Evolutionary conservation across 2,113 vertebrate genomes (phyloP), one percentile per base, ranked within the genome.

Genomic region (Agapornis roseicollis): DNA sequence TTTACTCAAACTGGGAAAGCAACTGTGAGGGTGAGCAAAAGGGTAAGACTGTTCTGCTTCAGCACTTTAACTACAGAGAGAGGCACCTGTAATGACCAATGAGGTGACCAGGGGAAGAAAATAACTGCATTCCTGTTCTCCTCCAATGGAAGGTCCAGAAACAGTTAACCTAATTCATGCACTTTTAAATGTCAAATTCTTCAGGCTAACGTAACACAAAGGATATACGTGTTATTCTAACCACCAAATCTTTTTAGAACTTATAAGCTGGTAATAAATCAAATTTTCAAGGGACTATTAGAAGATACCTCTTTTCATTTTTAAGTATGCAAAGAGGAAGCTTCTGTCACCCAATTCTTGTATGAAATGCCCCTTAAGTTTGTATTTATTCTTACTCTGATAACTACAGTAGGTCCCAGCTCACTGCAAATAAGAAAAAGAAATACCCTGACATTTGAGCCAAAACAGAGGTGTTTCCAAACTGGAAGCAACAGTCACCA

Each of bases 1-100:
- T 97, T 98, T 78, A 90, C 56, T n/a, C 93, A 92, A 78, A 95
- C 60, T 61, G 66, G 42, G 87, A 96, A 91, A 87, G 35, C 65
- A 97, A 95, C 80, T 73, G 56, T 6, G 42, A 96, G 85, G 85
- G 49, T 95, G 90, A 96, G 55, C 33, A 76, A 93, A 94, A 92
- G 70, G 55, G 63, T 77, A 95, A 80, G 47, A 82, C 85, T 80
- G 78, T 60, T 92, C 88, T 96, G 79, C 81, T 95, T 94, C 80
- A 79, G 70, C 58, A 89, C 66, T 2, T 0, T 58, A 92, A 83
- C 79, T 83, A 92, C 37, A 94, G 79, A 71, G 60, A 92, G 39
- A 92, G 71, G 80, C 35, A 95, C 66, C 91, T 89, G 55, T 63
- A 76, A 80, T 47, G 28, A 23, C 65, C 10, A n/a, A 93, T 37